These are phyloP conservation scores for Phorcus lineatus DNA, from an alignment of 2,888 invertebrate species.

Conservation along the genomic window DNA sequence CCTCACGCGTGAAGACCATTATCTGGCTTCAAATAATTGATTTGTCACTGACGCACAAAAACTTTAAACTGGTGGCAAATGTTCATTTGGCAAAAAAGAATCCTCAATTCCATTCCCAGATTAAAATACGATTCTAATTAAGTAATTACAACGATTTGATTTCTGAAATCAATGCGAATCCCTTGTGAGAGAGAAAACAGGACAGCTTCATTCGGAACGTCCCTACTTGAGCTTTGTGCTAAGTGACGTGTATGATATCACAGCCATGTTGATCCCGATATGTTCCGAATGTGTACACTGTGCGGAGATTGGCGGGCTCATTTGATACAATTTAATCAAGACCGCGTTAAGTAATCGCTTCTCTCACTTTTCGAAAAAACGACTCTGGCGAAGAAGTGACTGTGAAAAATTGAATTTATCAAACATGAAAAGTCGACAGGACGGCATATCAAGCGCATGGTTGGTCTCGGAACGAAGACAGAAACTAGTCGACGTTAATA, in stretches of 20 bases:
- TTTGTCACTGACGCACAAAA: no score
- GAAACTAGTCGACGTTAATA: background rate
- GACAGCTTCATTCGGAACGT: background rate
- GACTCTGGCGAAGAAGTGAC: background rate
- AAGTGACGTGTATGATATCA: background rate
- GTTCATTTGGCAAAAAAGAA: no score
- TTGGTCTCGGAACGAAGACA: background rate
- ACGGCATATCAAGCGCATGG: background rate
- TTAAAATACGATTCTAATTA: no score
- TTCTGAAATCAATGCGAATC: no score
- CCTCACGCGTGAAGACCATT: no score
- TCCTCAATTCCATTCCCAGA: no score
- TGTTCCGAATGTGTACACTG: background rate
- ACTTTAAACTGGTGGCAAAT: no score
- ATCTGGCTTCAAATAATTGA: no score
- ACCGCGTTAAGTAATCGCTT: background rate
- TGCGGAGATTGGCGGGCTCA: background rate
- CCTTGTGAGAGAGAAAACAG: no score
- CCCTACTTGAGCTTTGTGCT: background rate
- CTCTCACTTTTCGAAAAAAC: background rate
- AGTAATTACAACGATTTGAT: no score
- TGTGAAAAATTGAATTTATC: slow-evolving; percentile 4
- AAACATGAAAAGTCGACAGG: slow-evolving; percentile 12
- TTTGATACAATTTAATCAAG: slow-evolving; percentile 10
- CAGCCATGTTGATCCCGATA: background rate